Evolutionary conservation across 2,113 vertebrate species (phyloP), one percentile per base, ranked within the genome.

Genomic region (Equus quagga): DNA sequence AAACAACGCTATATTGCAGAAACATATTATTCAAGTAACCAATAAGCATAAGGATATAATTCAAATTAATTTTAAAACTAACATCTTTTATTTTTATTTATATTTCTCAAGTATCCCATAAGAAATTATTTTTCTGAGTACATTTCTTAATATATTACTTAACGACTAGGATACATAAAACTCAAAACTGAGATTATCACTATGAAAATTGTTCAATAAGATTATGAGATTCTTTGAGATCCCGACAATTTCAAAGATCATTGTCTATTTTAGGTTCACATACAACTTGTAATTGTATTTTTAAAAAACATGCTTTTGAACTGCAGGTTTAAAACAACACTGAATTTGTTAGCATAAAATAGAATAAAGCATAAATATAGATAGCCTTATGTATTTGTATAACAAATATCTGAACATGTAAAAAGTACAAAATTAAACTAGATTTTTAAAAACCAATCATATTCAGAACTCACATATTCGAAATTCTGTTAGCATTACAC

Each of bases 1-100:
- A 94, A 78, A 28, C 26, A 91, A 56, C 84, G 96, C 62, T 89
- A 81, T n/a, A 96, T 73, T 97, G 94, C 88, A 90, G 9, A 82
- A 86, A 65, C 2, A 84, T 93, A 79, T 69, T 81, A n/a, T 44
- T 95, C 60, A 96, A 96, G 8, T 79, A 94, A 70, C 19, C 49
- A 97, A 69, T 81, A 87, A 80, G 17, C n/a, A 46, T 33, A 96
- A 88, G 3, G 54, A 79, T 17, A 67, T 72, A 91, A 94, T 92
- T 81, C 17, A 89, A 89, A 73, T 60, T 89, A 62, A 94, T 49
- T 56, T 72, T 9, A 18, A 96, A 98, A 87, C 13, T 93, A 72
- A 21, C 0, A 8, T 72, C 23, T 92, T 51, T 93, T 51, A 89
- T 80, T 78, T 94, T 79, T 80, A 73, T 41, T 26, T 64, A 36